These are phyloP conservation scores for Coelinius sp. DNA, from an alignment of 2,888 invertebrate genomes.

Conservation along the genomic window DNA sequence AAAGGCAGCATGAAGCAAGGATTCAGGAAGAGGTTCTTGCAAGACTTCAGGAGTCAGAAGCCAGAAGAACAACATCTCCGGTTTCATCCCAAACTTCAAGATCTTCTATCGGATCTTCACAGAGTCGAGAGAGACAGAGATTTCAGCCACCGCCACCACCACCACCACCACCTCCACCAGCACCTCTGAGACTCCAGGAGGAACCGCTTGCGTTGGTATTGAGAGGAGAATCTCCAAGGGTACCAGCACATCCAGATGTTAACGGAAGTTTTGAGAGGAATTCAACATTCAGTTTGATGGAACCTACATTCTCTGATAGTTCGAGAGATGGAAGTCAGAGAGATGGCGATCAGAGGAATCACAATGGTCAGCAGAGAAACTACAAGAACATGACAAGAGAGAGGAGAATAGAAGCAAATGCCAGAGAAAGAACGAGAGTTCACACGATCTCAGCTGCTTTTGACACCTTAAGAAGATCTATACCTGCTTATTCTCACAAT, in stretches of 20 bases:
- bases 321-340: constrained; percentile 42
- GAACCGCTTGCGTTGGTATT: constrained; percentile 78
- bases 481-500: constrained; percentile 93
- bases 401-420: constrained; percentile 93
- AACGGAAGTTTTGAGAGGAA: constrained; percentile 58
- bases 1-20: constrained; percentile 46
- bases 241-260: constrained; percentile 74
- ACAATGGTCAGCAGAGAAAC: constrained; percentile 79
- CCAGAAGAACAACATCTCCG: constrained; percentile 26
- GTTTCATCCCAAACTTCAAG: constrained; percentile 28
- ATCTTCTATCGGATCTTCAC: constrained; percentile 33
- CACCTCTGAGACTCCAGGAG: constrained; percentile 69
- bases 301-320: constrained; percentile 47
- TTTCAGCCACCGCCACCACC: constrained; percentile 55
- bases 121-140: constrained; percentile 50
- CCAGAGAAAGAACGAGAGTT: constrained; percentile 91
- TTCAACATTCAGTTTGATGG: constrained; percentile 41
- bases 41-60: constrained; percentile 49
- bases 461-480: constrained; percentile 86
- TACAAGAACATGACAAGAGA: constrained; percentile 97
- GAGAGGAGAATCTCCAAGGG: constrained; percentile 71
- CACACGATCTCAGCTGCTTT: constrained; percentile 97
- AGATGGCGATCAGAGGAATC: constrained; percentile 48
- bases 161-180: constrained; percentile 32
- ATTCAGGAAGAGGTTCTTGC: constrained; percentile 54